Evolutionary conservation across 1,140 invertebrate genomes (phyloP).

Genomic region (Drosophila sturtevanti): DNA sequence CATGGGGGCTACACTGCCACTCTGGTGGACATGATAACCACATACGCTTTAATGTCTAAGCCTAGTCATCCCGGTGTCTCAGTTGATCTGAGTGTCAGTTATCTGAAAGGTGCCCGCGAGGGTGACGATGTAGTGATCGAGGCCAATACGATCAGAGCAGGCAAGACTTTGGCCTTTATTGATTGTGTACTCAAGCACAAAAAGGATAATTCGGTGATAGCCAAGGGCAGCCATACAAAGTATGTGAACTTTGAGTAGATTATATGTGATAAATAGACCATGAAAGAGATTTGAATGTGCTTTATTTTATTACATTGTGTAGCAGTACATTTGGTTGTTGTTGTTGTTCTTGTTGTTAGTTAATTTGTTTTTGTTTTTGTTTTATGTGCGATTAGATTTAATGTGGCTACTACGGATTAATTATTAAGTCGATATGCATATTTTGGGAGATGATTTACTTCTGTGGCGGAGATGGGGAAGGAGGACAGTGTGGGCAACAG

Average conservation of each 20-base stretch:
- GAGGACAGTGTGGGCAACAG: constrained; percentile 71
- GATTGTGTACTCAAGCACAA: constrained; percentile 90
- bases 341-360: constrained; percentile 51
- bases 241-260: constrained; percentile 77
- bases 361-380: constrained; percentile 53
- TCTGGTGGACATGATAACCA: constrained; percentile 92
- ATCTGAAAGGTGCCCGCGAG: constrained; percentile 88
- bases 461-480: background rate
- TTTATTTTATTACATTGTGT: constrained; percentile 79
- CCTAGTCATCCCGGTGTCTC: constrained; percentile 88
- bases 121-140: constrained; percentile 92
- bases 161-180: constrained; percentile 91
- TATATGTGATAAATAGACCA: background rate
- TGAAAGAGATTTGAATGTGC: constrained; percentile 62
- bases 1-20: constrained; percentile 94
- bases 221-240: constrained; percentile 91
- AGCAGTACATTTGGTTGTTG: constrained; percentile 62
- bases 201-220: constrained; percentile 87
- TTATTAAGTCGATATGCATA: constrained; percentile 70
- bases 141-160: constrained; percentile 90
- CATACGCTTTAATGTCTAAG: constrained; percentile 89
- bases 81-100: constrained; percentile 90
- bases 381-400: constrained; percentile 50
- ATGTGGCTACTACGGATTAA: constrained; percentile 68
- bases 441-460: constrained; percentile 43